Evolutionary conservation across 2,797 vertebrate genomes (phyloP), one percentile per base, ranked within the genome.

Genomic region (Crenuchus spilurus): DNA sequence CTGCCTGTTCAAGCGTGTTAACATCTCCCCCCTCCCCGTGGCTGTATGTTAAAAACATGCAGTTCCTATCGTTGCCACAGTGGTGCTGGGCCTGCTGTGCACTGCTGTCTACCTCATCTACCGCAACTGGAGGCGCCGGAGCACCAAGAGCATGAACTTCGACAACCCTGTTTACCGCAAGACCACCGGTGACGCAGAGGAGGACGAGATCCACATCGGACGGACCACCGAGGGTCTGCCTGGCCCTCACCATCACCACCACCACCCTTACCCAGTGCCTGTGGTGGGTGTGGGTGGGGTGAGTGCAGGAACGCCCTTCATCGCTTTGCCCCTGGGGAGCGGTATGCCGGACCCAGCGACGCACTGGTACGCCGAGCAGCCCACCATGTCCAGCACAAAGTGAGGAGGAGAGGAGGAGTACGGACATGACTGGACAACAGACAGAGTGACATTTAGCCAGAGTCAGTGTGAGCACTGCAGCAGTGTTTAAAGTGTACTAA

Each of bases 141-240:
- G 96, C 79, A 99, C 97, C 60, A 99, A 99, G 90, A 99, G 97
- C 91, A 99, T 99, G 98, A 99, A 99, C 88, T 99, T 99, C 66
- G 98, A 99, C 89, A 99, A 99, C 82, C 98, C 98, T 0, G 98
- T 99, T 3, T 99, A 99, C 60, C 95, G 98, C 78, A 99, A 99
- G 88, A 99, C 96, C 82, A 94, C 93, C 0, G 92, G 90, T 22
- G 94, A 94, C 74, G 87, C 96, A 13, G 97, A 99, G 77, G 96
- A 97, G 80, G 97, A 98, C 0, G 97, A 99, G 90, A 98, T 98
- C 84, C 96, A 99, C 87, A 98, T 98, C 75, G 97, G 96, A 14
- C 89, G 96, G 20, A 22, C 46, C 81, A 93, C 94, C 0, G 93
- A 96, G 55, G 93, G 94, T 8, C 93, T 89, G 0, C 92, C 96